phyloP scores from a whole-genome alignment of 2,888 invertebrate species.

The Amphipyra tragopoginis region DNA sequence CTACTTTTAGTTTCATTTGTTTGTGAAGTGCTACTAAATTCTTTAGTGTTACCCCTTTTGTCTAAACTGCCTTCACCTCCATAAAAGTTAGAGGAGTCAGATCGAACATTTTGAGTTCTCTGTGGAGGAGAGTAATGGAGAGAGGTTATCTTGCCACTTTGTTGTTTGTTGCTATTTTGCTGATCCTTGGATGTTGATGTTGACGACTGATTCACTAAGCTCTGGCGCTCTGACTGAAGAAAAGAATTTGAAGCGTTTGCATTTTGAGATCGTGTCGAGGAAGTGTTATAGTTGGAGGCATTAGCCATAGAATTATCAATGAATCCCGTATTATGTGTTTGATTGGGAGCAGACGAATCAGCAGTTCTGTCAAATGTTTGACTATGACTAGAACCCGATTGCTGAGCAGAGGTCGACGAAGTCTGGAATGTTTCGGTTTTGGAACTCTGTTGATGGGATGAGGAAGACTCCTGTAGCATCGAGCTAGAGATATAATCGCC shows the following conservation, averaged over 20 bases:
- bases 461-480: constrained; percentile 79
- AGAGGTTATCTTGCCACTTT: constrained; percentile 75
- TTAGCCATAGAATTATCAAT: constrained; percentile 74
- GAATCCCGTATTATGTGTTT: constrained; percentile 84
- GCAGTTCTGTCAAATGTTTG: constrained; percentile 80
- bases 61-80: constrained; percentile 80
- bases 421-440: constrained; percentile 83
- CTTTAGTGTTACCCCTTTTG: constrained; percentile 74
- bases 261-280: constrained; percentile 75
- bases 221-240: constrained; percentile 83
- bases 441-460: constrained; percentile 82
- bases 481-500: constrained; percentile 85
- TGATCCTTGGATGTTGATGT: constrained; percentile 61
- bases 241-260: constrained; percentile 82
- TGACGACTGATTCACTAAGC: constrained; percentile 72
- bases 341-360: constrained; percentile 78
- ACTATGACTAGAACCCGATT: constrained; percentile 79
- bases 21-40: constrained; percentile 81
- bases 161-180: constrained; percentile 71
- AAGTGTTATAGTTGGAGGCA: constrained; percentile 68
- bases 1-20: constrained; percentile 88
- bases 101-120: constrained; percentile 73
- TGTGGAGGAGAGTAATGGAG: constrained; percentile 70
- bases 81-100: constrained; percentile 80
- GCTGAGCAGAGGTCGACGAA: constrained; percentile 82